These are phyloP conservation scores for Pseudolycoriella hygida DNA, from an alignment of 2,888 invertebrate species.

Conservation along the genomic window DNA sequence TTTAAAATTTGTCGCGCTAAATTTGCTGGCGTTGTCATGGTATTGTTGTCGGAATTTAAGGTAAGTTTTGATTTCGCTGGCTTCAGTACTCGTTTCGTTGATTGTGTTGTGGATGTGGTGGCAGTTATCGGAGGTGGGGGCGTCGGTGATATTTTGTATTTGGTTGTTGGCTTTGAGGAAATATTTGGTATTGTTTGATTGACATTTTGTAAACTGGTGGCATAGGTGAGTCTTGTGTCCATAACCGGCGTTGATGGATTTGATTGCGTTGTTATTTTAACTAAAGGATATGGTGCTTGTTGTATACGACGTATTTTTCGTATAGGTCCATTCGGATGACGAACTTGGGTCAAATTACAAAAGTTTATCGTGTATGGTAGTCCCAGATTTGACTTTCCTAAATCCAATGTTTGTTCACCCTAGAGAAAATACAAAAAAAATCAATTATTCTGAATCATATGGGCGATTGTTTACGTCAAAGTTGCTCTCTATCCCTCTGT, in stretches of 20 bases:
- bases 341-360: conserved; percentile 54
- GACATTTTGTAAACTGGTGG: neutral
- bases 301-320: conserved; percentile 54
- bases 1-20: conserved; percentile 62
- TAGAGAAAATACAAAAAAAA: conserved; percentile 18
- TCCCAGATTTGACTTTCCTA: conserved; percentile 46
- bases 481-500: too few relatives aligned
- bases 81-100: conserved; percentile 13
- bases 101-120: conserved; percentile 8
- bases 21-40: conserved; percentile 36
- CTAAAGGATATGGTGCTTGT: conserved; percentile 69
- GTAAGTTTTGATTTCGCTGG: conserved; percentile 22
- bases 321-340: conserved; percentile 52
- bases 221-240: neutral
- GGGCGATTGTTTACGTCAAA: too few relatives aligned
- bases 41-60: conserved; percentile 21
- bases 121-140: neutral
- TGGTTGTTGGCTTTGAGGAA: neutral
- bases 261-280: conserved; percentile 33
- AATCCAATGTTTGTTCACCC: conserved; percentile 54
- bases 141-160: neutral
- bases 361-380: conserved; percentile 62
- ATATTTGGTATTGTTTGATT: neutral
- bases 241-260: conserved; percentile 1
- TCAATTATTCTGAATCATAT: too few relatives aligned